Percentiles rank a stretch among this genome's conserved stretches.
Evolutionary conservation across 2,888 invertebrate species (phyloP).

Genomic region (Apotomis betuletana): DNA sequence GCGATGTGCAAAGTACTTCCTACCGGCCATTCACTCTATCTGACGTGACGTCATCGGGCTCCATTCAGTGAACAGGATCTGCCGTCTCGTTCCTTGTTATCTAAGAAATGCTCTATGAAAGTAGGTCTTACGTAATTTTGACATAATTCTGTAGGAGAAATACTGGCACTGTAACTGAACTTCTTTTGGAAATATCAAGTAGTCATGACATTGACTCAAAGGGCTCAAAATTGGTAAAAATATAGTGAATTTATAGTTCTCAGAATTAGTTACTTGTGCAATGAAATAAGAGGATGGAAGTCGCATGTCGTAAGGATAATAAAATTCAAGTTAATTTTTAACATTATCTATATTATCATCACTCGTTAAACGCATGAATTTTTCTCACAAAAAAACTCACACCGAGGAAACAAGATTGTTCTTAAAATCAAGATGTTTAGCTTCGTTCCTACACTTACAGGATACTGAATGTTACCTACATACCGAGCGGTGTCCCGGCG

Average conservation of each 20-base stretch:
- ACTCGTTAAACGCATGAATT: constrained; percentile 68
- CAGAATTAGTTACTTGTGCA: too few relatives aligned
- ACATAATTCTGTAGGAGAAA: neutral
- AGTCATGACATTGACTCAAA: too few relatives aligned
- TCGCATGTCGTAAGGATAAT: constrained; percentile 52
- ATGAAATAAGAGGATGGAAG: neutral
- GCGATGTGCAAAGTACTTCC: neutral
- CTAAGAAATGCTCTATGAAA: constrained; percentile 12
- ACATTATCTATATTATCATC: constrained; percentile 70
- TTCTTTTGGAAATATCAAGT: too few relatives aligned
- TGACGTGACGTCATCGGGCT: neutral
- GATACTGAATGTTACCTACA: constrained; percentile 36
- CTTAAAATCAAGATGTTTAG: constrained; percentile 30
- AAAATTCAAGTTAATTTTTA: constrained; percentile 52
- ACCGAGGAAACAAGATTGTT: constrained; percentile 56
- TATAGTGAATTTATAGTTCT: too few relatives aligned
- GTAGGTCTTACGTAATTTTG: constrained; percentile 12
- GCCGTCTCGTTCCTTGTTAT: constrained; percentile 11
- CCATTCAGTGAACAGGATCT: neutral
- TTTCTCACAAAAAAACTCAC: constrained; percentile 72
- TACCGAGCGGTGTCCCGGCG: constrained; percentile 51
- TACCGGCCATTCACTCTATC: constrained; percentile 9
- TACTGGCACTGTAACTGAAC: too few relatives aligned
- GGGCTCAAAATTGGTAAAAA: too few relatives aligned
- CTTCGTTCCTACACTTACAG: constrained; percentile 27